Evolutionary conservation across 2,888 invertebrate genomes (phyloP).

Genomic region (Venusia cambrica): DNA sequence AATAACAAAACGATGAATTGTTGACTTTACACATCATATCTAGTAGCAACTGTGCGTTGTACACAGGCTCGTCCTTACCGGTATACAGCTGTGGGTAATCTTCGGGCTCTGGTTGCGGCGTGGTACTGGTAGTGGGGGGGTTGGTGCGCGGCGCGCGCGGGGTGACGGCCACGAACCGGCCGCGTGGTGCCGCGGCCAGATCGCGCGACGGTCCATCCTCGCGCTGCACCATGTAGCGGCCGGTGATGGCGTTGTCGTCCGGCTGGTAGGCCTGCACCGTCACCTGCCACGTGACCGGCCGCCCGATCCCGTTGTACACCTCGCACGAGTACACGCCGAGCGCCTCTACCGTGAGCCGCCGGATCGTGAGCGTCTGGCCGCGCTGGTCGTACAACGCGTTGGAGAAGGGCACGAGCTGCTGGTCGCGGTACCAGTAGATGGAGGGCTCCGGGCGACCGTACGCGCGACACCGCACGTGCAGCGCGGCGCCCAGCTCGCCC

Average conservation of each 20-base stretch:
- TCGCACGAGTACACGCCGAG: conserved; percentile 94
- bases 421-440: conserved; percentile 92
- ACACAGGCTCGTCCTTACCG: conserved; percentile 51
- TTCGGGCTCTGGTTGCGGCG: conserved; percentile 35
- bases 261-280: conserved; percentile 87
- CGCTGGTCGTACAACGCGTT: conserved; percentile 86
- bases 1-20: no score
- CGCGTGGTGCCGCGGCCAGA: conserved; percentile 41
- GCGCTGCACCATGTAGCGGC: conserved; percentile 42
- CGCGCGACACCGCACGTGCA: conserved; percentile 88
- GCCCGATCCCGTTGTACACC: conserved; percentile 91
- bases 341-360: conserved; percentile 84
- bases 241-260: conserved; percentile 65
- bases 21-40: conserved; percentile 1
- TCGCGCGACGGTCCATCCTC: no score
- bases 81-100: conserved; percentile 48
- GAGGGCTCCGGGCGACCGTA: conserved; percentile 90
- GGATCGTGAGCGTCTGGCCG: conserved; percentile 88
- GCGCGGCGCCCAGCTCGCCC: conserved; percentile 86
- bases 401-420: conserved; percentile 85
- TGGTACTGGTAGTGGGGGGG: conserved; percentile 31
- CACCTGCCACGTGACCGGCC: conserved; percentile 89
- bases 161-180: conserved; percentile 17
- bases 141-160: conserved; percentile 10
- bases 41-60: neutral